Evolutionary conservation across 2,113 vertebrate species (phyloP).

Genomic region (Centropristis striata): DNA sequence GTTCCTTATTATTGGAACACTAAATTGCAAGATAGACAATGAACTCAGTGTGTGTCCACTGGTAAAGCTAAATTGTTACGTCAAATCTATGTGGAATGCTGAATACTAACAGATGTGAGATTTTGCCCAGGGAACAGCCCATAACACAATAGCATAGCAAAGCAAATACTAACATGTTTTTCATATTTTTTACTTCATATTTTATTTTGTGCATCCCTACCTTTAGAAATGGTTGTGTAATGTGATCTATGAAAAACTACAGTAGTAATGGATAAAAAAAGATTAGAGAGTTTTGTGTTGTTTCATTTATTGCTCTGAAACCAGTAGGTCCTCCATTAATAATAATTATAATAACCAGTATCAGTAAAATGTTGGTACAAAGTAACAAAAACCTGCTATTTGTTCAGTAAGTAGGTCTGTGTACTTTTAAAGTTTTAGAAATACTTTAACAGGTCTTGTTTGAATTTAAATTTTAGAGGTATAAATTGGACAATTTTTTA

Average conservation of each 20-base stretch:
- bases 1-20: constrained; percentile 22
- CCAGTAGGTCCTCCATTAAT: constrained; percentile 36
- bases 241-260: constrained; percentile 58
- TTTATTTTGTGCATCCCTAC: constrained; percentile 67
- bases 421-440: constrained; percentile 60
- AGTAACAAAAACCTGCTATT: constrained; percentile 52
- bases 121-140: constrained; percentile 47
- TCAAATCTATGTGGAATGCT: constrained; percentile 53
- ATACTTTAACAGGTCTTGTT: constrained; percentile 47
- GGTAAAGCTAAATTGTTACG: constrained; percentile 38
- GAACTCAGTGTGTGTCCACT: constrained; percentile 18
- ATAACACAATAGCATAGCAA: constrained; percentile 52
- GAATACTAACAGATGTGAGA: constrained; percentile 59
- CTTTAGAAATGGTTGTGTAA: constrained; percentile 67
- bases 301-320: constrained; percentile 66
- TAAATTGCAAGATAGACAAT: constrained; percentile 44
- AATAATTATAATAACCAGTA: constrained; percentile 41
- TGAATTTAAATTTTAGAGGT: constrained; percentile 29
- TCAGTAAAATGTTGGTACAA: constrained; percentile 42
- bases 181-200: constrained; percentile 48
- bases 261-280: constrained; percentile 65
- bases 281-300: constrained; percentile 69
- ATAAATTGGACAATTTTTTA: constrained; percentile 40
- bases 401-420: constrained; percentile 55
- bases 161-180: constrained; percentile 59